Conservation (phyloP, 2,113 vertebrate genomes). For the Aleadryas rufinucha region DNA sequence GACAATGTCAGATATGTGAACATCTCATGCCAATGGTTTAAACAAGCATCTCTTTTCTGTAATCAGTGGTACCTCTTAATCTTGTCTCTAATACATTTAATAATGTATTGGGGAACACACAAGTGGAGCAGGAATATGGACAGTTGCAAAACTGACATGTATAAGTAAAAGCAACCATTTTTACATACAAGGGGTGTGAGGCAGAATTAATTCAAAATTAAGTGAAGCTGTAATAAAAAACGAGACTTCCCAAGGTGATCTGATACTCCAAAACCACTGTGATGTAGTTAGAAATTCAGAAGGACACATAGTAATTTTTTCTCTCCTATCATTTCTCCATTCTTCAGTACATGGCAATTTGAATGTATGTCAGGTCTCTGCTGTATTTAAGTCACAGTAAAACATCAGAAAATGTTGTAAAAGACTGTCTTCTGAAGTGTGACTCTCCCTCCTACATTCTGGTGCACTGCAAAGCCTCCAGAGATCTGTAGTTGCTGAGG, state of each 20-base stretch:
- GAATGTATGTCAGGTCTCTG: slow-evolving; percentile 2
- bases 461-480: background rate
- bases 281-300: background rate
- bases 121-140: background rate
- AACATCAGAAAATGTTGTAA: slow-evolving; percentile 2
- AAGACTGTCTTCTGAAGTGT: background rate
- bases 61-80: background rate
- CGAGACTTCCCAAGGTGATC: background rate
- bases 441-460: background rate
- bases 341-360: background rate
- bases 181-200: background rate
- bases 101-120: background rate
- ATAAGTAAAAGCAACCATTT: background rate
- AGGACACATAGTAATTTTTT: background rate
- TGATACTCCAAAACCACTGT: background rate
- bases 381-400: background rate
- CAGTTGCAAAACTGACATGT: background rate
- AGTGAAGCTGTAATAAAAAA: background rate
- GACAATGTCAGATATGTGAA: background rate
- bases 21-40: background rate
- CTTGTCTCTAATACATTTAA: background rate
- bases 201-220: background rate
- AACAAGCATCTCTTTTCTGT: background rate
- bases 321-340: background rate
- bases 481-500: background rate